Conservation (phyloP, 2,113 vertebrate genomes). For the Chaenogobius annularis region DNA sequence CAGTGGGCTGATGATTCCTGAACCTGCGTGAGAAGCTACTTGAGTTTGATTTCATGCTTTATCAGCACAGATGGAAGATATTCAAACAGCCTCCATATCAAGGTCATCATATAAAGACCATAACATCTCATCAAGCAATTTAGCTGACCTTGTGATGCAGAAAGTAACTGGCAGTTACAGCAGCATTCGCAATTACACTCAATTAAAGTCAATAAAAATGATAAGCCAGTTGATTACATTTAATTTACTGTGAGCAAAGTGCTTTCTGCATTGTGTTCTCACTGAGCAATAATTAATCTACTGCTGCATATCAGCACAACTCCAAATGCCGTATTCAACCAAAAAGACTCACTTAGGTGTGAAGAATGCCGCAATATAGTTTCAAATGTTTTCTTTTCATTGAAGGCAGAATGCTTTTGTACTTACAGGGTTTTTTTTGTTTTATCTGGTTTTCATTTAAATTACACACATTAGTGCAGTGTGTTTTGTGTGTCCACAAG, state of each 20-base stretch:
- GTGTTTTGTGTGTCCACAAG: background rate
- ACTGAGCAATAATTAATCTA: slow-evolving; percentile 59
- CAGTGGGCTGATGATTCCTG: slow-evolving; percentile 3
- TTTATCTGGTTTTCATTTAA: background rate
- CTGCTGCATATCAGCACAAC: slow-evolving; percentile 44
- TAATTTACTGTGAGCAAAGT: slow-evolving; percentile 64
- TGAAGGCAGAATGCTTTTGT: background rate
- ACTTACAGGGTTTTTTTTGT: background rate
- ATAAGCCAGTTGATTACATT: slow-evolving; percentile 69
- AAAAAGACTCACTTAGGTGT: slow-evolving; percentile 35
- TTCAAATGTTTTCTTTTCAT: slow-evolving; percentile 1
- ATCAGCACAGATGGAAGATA: slow-evolving; percentile 41
- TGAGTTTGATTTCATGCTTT: slow-evolving; percentile 53
- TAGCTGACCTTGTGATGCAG: slow-evolving; percentile 64
- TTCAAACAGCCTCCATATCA: slow-evolving; percentile 44
- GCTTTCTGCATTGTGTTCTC: slow-evolving; percentile 48
- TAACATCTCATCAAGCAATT: slow-evolving; percentile 68
- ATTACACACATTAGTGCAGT: background rate
- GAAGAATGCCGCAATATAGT: slow-evolving; percentile 16
- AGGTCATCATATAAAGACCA: slow-evolving; percentile 65
- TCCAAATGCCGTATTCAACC: slow-evolving; percentile 41
- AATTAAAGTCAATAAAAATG: slow-evolving; percentile 74
- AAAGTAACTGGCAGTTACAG: slow-evolving; percentile 67
- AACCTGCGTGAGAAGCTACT: slow-evolving; percentile 20
- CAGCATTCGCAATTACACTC: slow-evolving; percentile 65